Evolutionary conservation across 2,888 invertebrate species (phyloP).

Genomic region (Scrobipalpa atriplicella): DNA sequence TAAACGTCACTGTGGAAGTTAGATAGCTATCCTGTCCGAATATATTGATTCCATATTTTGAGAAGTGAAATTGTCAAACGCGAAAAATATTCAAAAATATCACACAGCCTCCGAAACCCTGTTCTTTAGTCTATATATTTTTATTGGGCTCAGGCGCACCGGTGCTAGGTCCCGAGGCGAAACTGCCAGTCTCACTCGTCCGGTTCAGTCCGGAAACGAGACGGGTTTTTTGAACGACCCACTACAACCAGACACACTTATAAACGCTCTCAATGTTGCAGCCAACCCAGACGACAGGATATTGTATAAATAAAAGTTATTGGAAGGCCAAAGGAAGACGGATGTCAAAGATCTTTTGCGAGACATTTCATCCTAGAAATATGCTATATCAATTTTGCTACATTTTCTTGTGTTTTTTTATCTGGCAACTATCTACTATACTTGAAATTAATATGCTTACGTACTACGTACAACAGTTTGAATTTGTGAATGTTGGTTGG

Average conservation of each 20-base stretch:
- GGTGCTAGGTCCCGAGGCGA: constrained; percentile 16
- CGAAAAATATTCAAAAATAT: not conserved
- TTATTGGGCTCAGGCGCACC: not conserved
- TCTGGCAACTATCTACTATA: no score
- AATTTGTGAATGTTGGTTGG: no score
- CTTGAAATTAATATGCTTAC: no score
- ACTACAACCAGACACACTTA: not conserved
- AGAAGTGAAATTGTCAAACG: no score
- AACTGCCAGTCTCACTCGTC: constrained; percentile 18
- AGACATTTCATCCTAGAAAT: not conserved
- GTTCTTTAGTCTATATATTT: constrained; percentile 4
- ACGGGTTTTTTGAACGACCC: constrained; percentile 30
- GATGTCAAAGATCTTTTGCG: not conserved
- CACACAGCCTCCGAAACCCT: not conserved
- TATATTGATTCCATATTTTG: no score
- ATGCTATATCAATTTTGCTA: no score
- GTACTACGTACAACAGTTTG: no score
- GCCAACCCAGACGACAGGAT: not conserved
- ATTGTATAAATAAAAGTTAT: constrained; percentile 2
- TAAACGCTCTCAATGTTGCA: constrained; percentile 18
- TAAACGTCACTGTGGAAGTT: no score
- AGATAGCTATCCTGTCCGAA: no score
- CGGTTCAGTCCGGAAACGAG: constrained; percentile 29
- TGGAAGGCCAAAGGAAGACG: not conserved
- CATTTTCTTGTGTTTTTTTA: not conserved